Base-by-base conservation (phyloP, 2,888 invertebrate species). In the Caenorhabditis sp. region DNA sequence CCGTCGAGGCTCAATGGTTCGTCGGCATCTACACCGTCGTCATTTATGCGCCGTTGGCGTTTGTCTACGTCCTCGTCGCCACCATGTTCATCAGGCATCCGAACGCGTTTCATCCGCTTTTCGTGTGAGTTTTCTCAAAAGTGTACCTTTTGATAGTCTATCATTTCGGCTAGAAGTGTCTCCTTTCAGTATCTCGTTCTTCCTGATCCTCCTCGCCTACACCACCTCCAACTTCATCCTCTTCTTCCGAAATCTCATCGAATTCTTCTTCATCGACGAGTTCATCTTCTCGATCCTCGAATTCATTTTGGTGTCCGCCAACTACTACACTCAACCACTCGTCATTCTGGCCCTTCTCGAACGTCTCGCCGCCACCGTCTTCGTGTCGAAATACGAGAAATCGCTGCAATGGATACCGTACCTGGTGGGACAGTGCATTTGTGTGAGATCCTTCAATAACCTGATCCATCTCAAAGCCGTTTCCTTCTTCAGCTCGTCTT, bases 81-180 rank as follows among this genome's bases (percentile, higher is more conserved):
- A 52, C 17, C 13, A 26, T 75, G 17, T 70, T 75, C 52, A 68
- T 75, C 37, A 39, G 41, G 30, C 75, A 75, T 52, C 68, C 75
- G 2, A 75, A 62, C n/a, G 63, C 68, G 2, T 75, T 75, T 32
- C 75, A 75, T 35, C 75, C 75, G 1, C 37, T 75, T 5, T 75
- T 75, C 52, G 68, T 70, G 68, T 75, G 30, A 75, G 74, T 62
- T n/a, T n/a, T n/a, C n/a, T n/a, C n/a, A n/a, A n/a, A n/a, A n/a
- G n/a, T n/a, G n/a, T n/a, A n/a, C n/a, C n/a, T n/a, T n/a, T n/a
- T n/a, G n/a, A n/a, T n/a, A n/a, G n/a, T n/a, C n/a, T n/a, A n/a
- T n/a, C n/a, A n/a, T n/a, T n/a, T n/a, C n/a, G n/a, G n/a, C n/a
- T n/a, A n/a, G n/a, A n/a, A n/a, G n/a, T 24, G 17, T 15, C 53